Percentiles rank a stretch among this genome's conserved stretches.
phyloP scores from a whole-genome alignment of 2,888 invertebrate genomes.

The Meteorus colon region DNA sequence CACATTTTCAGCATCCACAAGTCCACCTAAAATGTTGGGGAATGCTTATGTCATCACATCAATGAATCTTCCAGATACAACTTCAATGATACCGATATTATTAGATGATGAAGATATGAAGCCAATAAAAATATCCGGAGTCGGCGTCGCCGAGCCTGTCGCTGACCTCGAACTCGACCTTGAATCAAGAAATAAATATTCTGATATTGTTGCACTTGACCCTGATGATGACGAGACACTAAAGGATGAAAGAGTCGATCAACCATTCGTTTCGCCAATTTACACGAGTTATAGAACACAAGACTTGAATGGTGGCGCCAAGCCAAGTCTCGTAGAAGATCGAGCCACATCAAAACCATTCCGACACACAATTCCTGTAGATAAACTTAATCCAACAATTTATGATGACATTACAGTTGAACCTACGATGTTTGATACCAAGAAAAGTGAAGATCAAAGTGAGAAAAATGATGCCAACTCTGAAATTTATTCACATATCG shows the following conservation, averaged over 20 bases:
- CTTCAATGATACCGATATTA: conserved; percentile 27
- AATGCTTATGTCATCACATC: background rate
- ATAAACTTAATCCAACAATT: conserved; percentile 64
- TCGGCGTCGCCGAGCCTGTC: conserved; percentile 71
- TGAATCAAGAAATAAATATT: conserved; percentile 63
- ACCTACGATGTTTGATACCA: background rate
- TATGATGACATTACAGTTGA: conserved; percentile 5
- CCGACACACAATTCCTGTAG: conserved; percentile 70
- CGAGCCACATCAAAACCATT: conserved; percentile 68
- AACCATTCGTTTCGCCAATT: conserved; percentile 27
- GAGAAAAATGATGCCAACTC: background rate
- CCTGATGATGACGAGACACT: conserved; percentile 48
- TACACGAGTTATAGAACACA: conserved; percentile 70
- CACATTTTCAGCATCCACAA: conserved; percentile 52
- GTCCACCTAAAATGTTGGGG: background rate
- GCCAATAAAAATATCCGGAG: conserved; percentile 55
- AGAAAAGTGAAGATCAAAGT: background rate
- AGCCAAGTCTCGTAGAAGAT: conserved; percentile 65
- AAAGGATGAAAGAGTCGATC: conserved; percentile 55
- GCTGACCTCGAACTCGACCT: conserved; percentile 65
- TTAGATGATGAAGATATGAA: conserved; percentile 39
- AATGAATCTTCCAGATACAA: conserved; percentile 6
- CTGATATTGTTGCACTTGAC: conserved; percentile 55
- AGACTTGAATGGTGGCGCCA: conserved; percentile 64
- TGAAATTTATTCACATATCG: background rate